These are phyloP conservation scores for Wiebesia pumilae DNA, from an alignment of 1,140 invertebrate genomes.

Conservation along the genomic window DNA sequence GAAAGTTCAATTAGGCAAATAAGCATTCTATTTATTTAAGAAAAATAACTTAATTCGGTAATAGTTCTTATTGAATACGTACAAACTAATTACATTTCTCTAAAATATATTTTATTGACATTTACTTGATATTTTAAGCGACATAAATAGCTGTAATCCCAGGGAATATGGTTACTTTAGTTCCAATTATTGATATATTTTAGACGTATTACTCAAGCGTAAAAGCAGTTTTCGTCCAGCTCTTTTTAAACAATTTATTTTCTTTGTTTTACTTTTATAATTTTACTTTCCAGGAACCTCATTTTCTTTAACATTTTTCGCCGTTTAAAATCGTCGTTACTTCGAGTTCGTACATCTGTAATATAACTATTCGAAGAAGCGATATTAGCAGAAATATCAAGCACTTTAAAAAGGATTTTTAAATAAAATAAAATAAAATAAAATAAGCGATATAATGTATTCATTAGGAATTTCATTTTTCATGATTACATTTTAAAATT, in stretches of 20 bases:
- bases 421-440: not conserved
- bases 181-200: too few relatives aligned
- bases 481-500: not conserved
- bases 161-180: too few relatives aligned
- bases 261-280: too few relatives aligned
- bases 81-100: not conserved
- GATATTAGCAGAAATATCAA: not conserved
- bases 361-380: not conserved
- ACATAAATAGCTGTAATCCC: not conserved
- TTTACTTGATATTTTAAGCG: not conserved
- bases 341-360: slow-evolving; percentile 50
- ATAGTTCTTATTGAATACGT: not conserved
- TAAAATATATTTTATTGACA: not conserved
- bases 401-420: slow-evolving; percentile 17
- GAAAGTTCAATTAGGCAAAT: not conserved
- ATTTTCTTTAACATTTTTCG: slow-evolving; percentile 10
- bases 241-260: too few relatives aligned
- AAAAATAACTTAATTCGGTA: not conserved
- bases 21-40: not conserved
- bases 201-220: too few relatives aligned
- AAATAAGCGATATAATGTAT: not conserved
- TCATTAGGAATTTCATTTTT: not conserved
- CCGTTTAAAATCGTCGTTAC: slow-evolving; percentile 41
- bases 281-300: not conserved
- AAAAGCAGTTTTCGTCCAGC: too few relatives aligned